Evolutionary conservation across 2,113 vertebrate genomes (phyloP).

Genomic region (Antechinus stuartii): DNA sequence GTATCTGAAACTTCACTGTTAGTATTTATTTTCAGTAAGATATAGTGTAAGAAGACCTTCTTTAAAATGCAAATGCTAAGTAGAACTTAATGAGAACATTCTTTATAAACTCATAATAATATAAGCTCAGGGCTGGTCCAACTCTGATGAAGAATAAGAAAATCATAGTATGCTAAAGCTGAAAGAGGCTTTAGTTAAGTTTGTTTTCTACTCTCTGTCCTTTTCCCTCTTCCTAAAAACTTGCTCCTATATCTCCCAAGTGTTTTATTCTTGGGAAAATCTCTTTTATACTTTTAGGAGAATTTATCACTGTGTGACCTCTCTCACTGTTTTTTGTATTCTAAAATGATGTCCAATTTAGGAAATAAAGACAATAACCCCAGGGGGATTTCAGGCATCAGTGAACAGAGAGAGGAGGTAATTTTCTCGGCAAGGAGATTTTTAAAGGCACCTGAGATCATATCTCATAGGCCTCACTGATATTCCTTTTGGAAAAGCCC

Average conservation of each 20-base stretch:
- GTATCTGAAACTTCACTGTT: not conserved
- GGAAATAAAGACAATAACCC: not conserved
- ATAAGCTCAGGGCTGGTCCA: not conserved
- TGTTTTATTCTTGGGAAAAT: not conserved
- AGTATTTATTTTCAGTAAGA: not conserved
- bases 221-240: not conserved
- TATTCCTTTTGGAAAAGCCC: not conserved
- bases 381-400: not conserved
- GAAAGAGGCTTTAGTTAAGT: not conserved
- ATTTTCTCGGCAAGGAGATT: not conserved
- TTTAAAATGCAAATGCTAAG: not conserved
- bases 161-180: not conserved
- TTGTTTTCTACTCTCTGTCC: not conserved
- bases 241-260: not conserved
- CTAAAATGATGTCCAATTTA: not conserved
- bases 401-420: not conserved
- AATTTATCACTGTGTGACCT: not conserved
- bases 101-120: not conserved
- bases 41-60: not conserved
- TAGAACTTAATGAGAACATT: not conserved
- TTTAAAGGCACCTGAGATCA: not conserved
- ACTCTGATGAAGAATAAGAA: not conserved
- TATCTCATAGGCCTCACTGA: not conserved
- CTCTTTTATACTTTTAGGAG: not conserved
- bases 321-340: not conserved